A percentile compares a stretch with the other conserved stretches of the same genome.
Evolutionary conservation across 2,888 invertebrate genomes (phyloP).

Genomic region (Galeopsomyia nigrocyanea): DNA sequence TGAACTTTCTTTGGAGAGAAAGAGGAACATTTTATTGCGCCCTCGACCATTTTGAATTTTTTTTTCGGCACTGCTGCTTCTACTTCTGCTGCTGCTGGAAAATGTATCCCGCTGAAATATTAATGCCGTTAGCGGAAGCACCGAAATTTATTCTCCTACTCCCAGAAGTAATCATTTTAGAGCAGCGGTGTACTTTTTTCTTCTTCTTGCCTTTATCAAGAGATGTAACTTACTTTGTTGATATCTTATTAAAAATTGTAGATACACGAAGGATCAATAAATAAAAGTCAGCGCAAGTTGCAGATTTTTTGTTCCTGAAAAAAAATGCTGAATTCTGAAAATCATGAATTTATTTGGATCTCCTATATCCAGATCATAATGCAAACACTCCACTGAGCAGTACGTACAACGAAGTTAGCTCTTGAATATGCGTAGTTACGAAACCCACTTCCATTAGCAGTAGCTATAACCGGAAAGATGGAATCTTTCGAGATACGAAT

Average conservation of each 20-base stretch:
- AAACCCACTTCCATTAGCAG: too few species aligned
- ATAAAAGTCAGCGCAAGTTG: too few species aligned
- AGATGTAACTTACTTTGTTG: too few species aligned
- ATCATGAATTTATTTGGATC: too few species aligned
- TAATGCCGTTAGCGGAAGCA: conserved; percentile 3
- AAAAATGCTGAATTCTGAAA: too few species aligned
- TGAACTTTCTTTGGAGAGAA: conserved; percentile 29
- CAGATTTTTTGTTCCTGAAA: too few species aligned
- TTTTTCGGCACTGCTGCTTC: not conserved
- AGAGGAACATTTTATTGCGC: conserved; percentile 35
- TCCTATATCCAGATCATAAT: too few species aligned
- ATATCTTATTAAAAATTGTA: too few species aligned
- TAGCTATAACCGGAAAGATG: not conserved
- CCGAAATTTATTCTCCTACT: conserved; percentile 9
- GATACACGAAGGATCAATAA: too few species aligned
- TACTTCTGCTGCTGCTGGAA: conserved; percentile 5
- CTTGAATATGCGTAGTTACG: too few species aligned
- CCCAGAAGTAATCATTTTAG: conserved; percentile 13
- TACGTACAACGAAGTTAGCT: too few species aligned
- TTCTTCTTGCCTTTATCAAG: not conserved
- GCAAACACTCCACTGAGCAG: too few species aligned
- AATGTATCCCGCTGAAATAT: conserved; percentile 37
- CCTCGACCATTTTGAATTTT: conserved; percentile 42
- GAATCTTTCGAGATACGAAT: not conserved
- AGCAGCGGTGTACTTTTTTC: not conserved